Evolutionary conservation across 2,797 vertebrate genomes (phyloP).

Genomic region (Sebastes steindachneri): DNA sequence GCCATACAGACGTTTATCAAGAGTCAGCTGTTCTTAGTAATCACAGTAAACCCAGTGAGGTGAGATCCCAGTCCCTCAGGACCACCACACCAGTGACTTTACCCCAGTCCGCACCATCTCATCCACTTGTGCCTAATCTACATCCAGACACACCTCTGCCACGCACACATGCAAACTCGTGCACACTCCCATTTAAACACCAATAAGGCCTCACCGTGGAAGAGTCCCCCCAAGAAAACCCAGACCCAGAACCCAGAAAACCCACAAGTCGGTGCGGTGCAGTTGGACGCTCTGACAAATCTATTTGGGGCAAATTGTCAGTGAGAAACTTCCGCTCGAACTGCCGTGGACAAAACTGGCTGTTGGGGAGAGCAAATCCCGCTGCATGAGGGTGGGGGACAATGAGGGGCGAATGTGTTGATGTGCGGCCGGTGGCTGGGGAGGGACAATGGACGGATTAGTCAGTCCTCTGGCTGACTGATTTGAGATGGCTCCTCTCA

Average conservation of each 20-base stretch:
- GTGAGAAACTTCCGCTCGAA: constrained; percentile 99
- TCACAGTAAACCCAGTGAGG: constrained; percentile 2
- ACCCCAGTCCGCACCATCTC: not conserved
- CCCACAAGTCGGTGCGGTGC: constrained; percentile 72
- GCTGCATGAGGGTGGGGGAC: constrained; percentile 96
- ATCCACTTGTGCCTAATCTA: not conserved
- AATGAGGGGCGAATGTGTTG: constrained; percentile 98
- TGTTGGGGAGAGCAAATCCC: constrained; percentile 99
- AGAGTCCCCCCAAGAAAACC: constrained; percentile 46
- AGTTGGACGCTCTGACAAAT: constrained; percentile 98
- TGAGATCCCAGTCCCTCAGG: not conserved
- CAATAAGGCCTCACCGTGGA: constrained; percentile 4
- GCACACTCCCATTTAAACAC: not conserved
- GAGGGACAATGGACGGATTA: constrained; percentile 99
- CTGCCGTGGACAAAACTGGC: constrained; percentile 99
- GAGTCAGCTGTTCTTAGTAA: not conserved
- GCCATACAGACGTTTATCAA: not conserved
- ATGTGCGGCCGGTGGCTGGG: constrained; percentile 95
- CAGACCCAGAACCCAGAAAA: constrained; percentile 71
- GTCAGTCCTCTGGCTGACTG: constrained; percentile 99
- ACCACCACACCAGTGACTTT: constrained; percentile 1
- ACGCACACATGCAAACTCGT: not conserved
- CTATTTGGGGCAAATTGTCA: constrained; percentile 99
- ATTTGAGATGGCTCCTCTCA: constrained; percentile 99
- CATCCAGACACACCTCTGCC: constrained; percentile 19